These are phyloP conservation scores for Lepidocolaptes lacrymiger DNA, from an alignment of 2,797 vertebrate species.

Conservation along the genomic window DNA sequence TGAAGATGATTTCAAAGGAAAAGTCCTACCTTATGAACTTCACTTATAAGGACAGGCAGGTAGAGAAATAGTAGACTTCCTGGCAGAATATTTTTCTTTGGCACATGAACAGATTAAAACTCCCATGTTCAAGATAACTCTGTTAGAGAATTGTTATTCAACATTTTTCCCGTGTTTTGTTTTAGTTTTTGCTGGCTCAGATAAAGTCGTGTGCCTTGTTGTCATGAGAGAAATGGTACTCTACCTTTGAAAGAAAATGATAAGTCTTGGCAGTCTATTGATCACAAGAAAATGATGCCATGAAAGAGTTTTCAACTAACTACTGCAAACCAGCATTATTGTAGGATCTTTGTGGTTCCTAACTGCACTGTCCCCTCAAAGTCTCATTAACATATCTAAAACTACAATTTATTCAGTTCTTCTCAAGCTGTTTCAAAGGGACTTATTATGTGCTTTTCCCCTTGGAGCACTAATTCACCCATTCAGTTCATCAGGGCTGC, in stretches of 20 bases:
- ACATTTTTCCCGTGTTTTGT: neutral
- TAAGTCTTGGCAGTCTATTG: neutral
- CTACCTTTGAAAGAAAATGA: neutral
- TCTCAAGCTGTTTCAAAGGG: conserved; percentile 8
- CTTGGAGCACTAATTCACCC: neutral
- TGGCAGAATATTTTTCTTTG: neutral
- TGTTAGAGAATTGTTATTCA: neutral
- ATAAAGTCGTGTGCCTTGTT: neutral
- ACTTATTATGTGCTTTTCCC: neutral
- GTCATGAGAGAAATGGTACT: neutral
- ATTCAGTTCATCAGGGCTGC: neutral
- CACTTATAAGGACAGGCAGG: neutral
- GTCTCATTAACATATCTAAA: conserved; percentile 36
- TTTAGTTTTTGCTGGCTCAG: neutral
- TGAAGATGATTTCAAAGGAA: neutral
- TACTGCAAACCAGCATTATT: neutral
- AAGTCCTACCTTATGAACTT: neutral
- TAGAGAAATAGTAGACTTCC: neutral
- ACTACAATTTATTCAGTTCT: conserved; percentile 27
- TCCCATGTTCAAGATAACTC: neutral
- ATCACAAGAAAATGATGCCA: neutral
- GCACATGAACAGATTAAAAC: rapidly evolving
- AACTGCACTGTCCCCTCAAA: neutral
- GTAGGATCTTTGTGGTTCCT: neutral
- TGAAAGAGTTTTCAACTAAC: neutral